Evolutionary conservation across 2,888 invertebrate genomes (phyloP).

Genomic region (Sussaba pulchella): DNA sequence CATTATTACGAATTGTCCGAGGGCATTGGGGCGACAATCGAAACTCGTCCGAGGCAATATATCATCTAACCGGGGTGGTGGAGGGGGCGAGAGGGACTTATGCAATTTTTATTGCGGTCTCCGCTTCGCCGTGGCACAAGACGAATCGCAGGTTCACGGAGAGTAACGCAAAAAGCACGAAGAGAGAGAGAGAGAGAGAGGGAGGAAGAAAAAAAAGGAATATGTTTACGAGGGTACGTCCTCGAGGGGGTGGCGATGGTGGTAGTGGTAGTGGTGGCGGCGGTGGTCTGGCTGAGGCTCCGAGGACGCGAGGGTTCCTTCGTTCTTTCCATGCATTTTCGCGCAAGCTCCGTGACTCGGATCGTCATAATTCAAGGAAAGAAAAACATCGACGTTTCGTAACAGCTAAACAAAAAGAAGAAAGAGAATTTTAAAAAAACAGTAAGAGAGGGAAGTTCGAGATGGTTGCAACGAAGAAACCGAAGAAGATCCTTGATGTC

Average conservation of each 20-base stretch:
- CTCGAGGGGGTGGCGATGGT: slow-evolving; percentile 12
- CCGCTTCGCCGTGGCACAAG: slow-evolving; percentile 55
- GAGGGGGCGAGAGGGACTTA: slow-evolving; percentile 55
- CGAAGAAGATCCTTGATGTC: slow-evolving; percentile 24
- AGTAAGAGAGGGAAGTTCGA: slow-evolving; percentile 10
- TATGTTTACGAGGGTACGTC: slow-evolving; percentile 74
- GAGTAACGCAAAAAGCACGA: slow-evolving; percentile 6
- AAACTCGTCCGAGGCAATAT: slow-evolving; percentile 68
- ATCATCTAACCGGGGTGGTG: slow-evolving; percentile 59
- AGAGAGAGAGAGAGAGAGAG: slow-evolving; percentile 17
- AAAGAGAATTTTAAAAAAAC: not conserved
- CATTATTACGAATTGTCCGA: slow-evolving; percentile 77
- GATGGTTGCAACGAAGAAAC: slow-evolving; percentile 32
- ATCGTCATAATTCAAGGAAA: slow-evolving; percentile 67
- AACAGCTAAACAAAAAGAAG: slow-evolving; percentile 10
- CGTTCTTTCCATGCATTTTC: slow-evolving; percentile 65
- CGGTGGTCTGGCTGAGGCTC: slow-evolving; percentile 18
- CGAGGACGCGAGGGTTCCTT: slow-evolving; percentile 57
- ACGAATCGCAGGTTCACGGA: slow-evolving; percentile 66
- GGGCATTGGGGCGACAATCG: slow-evolving; percentile 70
- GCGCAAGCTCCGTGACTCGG: slow-evolving; percentile 56
- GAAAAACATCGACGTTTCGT: slow-evolving; percentile 41
- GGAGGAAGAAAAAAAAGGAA: slow-evolving; percentile 69
- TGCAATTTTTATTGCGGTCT: slow-evolving; percentile 78
- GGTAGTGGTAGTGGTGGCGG: too few relatives aligned